These are phyloP conservation scores for Tromatobia lineatoria DNA, from an alignment of 2,888 invertebrate species.

Conservation along the genomic window DNA sequence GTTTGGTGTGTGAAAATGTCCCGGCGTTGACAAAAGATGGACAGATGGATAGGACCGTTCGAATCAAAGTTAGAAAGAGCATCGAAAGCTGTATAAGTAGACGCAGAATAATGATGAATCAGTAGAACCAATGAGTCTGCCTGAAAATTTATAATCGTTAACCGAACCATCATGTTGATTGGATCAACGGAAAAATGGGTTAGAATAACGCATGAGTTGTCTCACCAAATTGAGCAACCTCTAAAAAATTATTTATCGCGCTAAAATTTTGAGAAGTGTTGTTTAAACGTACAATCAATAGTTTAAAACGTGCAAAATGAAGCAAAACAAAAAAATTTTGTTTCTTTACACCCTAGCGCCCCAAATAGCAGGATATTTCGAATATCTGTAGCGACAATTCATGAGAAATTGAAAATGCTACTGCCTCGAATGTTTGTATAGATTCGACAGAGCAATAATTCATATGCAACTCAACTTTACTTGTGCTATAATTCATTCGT, in stretches of 20 bases:
- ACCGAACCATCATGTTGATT: too few relatives aligned
- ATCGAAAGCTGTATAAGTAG: neutral
- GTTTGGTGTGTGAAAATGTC: conserved; percentile 43
- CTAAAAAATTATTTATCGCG: too few relatives aligned
- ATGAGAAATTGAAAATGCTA: conserved; percentile 43
- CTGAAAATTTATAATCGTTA: too few relatives aligned
- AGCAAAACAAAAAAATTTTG: too few relatives aligned
- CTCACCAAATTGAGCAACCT: too few relatives aligned
- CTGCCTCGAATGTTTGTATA: conserved; percentile 19
- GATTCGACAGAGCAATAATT: conserved; percentile 45
- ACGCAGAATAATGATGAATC: neutral
- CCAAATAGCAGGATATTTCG: neutral
- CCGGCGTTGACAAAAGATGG: conserved; percentile 6
- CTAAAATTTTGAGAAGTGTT: too few relatives aligned
- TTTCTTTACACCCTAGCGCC: too few relatives aligned
- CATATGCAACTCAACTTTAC: conserved; percentile 10
- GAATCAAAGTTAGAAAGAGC: neutral
- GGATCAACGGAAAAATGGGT: neutral
- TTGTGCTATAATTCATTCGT: conserved; percentile 40
- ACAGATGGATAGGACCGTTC: conserved; percentile 1
- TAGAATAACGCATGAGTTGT: neutral
- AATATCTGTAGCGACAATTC: neutral
- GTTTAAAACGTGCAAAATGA: too few relatives aligned
- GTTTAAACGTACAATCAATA: too few relatives aligned
- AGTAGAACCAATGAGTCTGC: neutral